Conservation (phyloP, 2,113 vertebrate species). For the Centropus bengalensis region DNA sequence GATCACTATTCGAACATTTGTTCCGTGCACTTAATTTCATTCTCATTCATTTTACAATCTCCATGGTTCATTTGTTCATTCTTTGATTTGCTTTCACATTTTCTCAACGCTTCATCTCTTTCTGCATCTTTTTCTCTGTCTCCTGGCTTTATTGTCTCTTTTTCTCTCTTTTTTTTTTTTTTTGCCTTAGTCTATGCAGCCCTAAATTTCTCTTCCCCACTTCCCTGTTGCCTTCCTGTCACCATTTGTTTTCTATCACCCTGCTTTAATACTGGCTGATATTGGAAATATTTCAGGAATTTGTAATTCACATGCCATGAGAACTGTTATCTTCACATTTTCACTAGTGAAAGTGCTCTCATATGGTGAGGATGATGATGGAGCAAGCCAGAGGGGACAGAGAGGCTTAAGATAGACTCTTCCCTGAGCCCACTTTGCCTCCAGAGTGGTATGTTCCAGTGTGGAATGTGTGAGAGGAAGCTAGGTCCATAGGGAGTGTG, state of each 20-base stretch:
- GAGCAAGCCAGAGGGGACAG: slow-evolving; percentile 28
- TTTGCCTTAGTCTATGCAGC: not conserved
- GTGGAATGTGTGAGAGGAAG: slow-evolving; percentile 78
- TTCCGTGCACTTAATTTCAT: slow-evolving; percentile 62
- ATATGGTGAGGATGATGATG: not conserved
- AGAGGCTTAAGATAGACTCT: slow-evolving; percentile 65
- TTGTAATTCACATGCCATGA: slow-evolving; percentile 80
- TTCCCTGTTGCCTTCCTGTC: slow-evolving; percentile 70
- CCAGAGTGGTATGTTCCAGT: slow-evolving; percentile 27
- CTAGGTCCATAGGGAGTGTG: slow-evolving; percentile 43
- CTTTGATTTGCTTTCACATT: slow-evolving; percentile 32
- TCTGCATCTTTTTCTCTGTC: not conserved
- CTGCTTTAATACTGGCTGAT: slow-evolving; percentile 73
- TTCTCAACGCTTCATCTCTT: slow-evolving; percentile 34
- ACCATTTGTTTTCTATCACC: slow-evolving; percentile 80
- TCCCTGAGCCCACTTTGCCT: slow-evolving; percentile 67
- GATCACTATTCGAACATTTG: slow-evolving; percentile 55
- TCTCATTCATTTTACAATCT: slow-evolving; percentile 56
- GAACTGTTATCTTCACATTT: slow-evolving; percentile 75
- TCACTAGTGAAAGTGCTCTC: slow-evolving; percentile 70
- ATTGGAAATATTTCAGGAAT: slow-evolving; percentile 82
- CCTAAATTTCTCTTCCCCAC: slow-evolving; percentile 31
- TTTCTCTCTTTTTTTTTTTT: not conserved
- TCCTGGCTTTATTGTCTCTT: not conserved
- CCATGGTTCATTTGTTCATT: slow-evolving; percentile 14